Percentiles rank a stretch among this genome's conserved stretches.
Evolutionary conservation across 2,797 vertebrate species (phyloP).

Genomic region (Sebastes hubbsi): DNA sequence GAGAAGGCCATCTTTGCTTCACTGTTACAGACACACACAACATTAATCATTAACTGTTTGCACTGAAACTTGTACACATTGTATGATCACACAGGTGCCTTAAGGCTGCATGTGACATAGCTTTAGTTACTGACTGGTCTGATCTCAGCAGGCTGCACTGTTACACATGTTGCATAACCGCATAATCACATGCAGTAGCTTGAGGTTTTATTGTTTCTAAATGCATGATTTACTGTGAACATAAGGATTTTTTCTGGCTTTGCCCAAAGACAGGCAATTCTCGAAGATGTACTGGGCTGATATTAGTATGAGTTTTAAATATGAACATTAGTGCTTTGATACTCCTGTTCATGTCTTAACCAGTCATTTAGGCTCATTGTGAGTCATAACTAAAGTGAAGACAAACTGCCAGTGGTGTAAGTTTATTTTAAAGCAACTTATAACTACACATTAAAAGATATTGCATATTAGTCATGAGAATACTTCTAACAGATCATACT

Average conservation of each 20-base stretch:
- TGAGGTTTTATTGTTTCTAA: neutral
- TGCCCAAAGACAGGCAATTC: neutral
- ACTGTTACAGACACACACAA: conserved; percentile 1
- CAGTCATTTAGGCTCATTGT: neutral
- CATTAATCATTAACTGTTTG: conserved; percentile 51
- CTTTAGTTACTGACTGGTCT: neutral
- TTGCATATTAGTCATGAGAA: neutral
- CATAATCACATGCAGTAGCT: neutral
- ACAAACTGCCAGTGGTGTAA: neutral
- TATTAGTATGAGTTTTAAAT: neutral
- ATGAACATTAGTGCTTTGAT: neutral
- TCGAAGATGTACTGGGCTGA: no score
- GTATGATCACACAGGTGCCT: neutral
- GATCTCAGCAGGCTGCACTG: neutral
- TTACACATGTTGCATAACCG: neutral
- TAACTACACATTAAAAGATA: neutral
- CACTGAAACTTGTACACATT: conserved; percentile 4
- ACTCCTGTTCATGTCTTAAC: neutral
- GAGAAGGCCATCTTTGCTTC: conserved; percentile 39
- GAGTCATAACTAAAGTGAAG: neutral
- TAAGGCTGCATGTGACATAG: conserved; percentile 29
- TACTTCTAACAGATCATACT: neutral
- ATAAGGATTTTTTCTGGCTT: neutral
- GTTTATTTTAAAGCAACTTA: neutral
- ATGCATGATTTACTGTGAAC: neutral